Conservation (phyloP, 2,888 invertebrate species). For the Argyresthia albistria region DNA sequence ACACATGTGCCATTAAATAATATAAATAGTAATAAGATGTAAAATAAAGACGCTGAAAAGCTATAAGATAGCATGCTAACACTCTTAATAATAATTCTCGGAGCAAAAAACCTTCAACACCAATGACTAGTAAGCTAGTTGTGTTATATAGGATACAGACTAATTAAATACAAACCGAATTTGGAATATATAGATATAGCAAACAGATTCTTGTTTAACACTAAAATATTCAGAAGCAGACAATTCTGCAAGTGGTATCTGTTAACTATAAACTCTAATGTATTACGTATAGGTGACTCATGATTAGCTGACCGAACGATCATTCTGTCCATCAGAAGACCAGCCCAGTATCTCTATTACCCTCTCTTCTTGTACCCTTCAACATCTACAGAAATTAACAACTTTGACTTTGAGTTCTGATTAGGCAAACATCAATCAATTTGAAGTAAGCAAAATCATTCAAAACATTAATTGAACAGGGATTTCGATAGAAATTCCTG, state of each 20-base stretch:
- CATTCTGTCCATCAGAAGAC: background rate
- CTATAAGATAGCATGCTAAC: conserved; percentile 28
- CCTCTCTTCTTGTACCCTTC: no score
- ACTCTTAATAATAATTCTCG: conserved; percentile 13
- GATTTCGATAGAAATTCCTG: no score
- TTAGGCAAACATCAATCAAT: no score
- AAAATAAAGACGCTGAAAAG: conserved; percentile 7
- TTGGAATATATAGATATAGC: conserved; percentile 2
- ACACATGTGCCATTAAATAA: conserved; percentile 19
- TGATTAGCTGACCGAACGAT: background rate
- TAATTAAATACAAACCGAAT: background rate
- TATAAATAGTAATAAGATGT: conserved; percentile 9
- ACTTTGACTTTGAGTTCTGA: no score
- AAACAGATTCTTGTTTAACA: background rate
- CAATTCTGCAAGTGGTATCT: no score
- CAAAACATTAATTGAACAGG: no score
- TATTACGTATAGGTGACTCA: background rate
- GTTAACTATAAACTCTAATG: no score
- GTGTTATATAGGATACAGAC: no score
- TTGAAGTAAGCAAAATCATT: no score
- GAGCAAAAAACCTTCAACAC: conserved; percentile 29
- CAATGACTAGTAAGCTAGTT: conserved; percentile 44
- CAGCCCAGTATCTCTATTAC: no score
- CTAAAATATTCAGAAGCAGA: no score
- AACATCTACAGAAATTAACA: no score